Conservation (phyloP, 2,113 vertebrate genomes). For the Alaudala cheleensis region DNA sequence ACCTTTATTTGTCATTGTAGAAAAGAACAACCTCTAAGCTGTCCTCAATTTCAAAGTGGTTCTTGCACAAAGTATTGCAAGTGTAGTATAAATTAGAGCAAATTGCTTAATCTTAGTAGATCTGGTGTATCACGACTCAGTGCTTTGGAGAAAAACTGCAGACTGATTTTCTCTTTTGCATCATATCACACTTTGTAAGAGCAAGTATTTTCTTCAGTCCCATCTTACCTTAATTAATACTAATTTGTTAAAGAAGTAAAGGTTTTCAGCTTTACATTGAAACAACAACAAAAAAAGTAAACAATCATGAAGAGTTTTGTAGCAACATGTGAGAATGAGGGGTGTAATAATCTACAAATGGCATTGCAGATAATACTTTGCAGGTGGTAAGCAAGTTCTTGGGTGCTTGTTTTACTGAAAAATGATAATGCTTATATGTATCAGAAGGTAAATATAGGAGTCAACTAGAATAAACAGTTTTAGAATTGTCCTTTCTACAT, state of each 20-base stretch:
- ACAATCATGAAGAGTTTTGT: background rate
- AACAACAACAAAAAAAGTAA: conserved; percentile 17
- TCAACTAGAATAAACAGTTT: background rate
- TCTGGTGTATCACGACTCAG: background rate
- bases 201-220: conserved; percentile 45
- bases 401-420: background rate
- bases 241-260: conserved; percentile 53
- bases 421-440: background rate
- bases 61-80: background rate
- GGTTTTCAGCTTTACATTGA: conserved; percentile 38
- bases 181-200: conserved; percentile 8
- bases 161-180: background rate
- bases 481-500: background rate
- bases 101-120: background rate
- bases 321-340: background rate
- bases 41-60: background rate
- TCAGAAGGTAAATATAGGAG: background rate
- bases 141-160: background rate
- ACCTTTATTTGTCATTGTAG: background rate
- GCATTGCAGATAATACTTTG: background rate
- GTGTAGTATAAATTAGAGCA: background rate
- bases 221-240: conserved; percentile 66
- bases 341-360: background rate
- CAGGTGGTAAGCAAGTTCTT: background rate
- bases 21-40: background rate